phyloP scores from a whole-genome alignment of 2,113 vertebrate genomes.

The Puntigrus tetrazona region DNA sequence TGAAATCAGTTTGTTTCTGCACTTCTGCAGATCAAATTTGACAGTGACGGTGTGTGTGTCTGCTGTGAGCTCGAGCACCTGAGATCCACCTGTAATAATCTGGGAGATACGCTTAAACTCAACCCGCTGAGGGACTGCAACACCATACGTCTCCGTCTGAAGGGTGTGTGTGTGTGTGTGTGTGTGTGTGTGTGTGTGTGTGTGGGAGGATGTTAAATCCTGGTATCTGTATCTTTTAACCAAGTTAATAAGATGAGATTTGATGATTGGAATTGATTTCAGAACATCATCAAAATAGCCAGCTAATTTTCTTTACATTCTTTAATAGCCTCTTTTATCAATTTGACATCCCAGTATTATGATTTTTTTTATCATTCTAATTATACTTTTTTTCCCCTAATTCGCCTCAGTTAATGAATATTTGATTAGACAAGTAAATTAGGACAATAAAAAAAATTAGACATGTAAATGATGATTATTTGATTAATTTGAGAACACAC shows the following conservation, averaged over 20 bases:
- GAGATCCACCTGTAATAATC: constrained; percentile 91
- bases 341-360: not conserved
- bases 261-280: not conserved
- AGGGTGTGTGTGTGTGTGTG: constrained; percentile 79
- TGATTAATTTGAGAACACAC: not conserved
- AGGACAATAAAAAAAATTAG: not conserved
- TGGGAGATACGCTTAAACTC: constrained; percentile 93
- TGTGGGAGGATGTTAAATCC: not conserved
- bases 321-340: not conserved
- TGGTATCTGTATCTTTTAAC: not conserved
- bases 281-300: not conserved
- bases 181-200: not conserved
- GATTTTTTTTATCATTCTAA: not conserved
- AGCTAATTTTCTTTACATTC: not conserved
- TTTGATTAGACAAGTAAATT: not conserved
- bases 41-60: constrained; percentile 95
- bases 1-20: constrained; percentile 22
- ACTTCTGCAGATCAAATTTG: constrained; percentile 81
- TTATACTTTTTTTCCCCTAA: not conserved
- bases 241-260: not conserved
- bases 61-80: constrained; percentile 94
- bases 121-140: constrained; percentile 93
- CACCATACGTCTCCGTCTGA: constrained; percentile 88
- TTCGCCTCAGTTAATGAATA: constrained; percentile 11
- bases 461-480: not conserved